Percentiles rank a stretch among this genome's conserved stretches.
Evolutionary conservation across 2,797 vertebrate species (phyloP).

Genomic region (Salarias fasciatus): DNA sequence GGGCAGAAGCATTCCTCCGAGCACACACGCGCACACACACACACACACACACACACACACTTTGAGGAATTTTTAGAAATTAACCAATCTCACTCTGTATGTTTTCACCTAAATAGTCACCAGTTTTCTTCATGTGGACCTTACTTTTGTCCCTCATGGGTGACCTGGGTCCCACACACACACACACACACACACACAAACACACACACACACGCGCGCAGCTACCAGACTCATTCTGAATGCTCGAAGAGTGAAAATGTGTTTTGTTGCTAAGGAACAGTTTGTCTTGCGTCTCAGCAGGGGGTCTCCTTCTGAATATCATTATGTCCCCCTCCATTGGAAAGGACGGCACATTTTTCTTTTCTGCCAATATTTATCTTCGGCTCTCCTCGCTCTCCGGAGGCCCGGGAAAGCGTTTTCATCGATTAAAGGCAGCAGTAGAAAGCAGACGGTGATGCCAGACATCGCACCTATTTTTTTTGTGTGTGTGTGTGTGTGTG

Average conservation of each 20-base stretch:
- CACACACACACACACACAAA: background rate
- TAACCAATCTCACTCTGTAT: no score
- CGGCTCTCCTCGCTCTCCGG: conserved; percentile 55
- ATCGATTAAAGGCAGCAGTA: conserved; percentile 70
- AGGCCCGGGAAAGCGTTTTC: conserved; percentile 67
- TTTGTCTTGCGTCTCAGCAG: conserved; percentile 75
- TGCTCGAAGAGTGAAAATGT: conserved; percentile 64
- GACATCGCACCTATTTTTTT: no score
- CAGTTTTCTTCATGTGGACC: no score
- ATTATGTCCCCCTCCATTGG: conserved; percentile 76
- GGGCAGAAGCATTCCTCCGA: background rate
- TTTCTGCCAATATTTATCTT: conserved; percentile 81
- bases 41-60: conserved; percentile 4
- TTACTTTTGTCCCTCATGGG: no score
- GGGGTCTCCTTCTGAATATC: conserved; percentile 81
- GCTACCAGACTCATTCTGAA: conserved; percentile 43
- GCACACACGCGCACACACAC: no score
- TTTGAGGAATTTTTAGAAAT: no score
- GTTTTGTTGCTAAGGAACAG: conserved; percentile 86
- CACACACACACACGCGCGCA: conserved; percentile 16
- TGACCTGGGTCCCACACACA: background rate
- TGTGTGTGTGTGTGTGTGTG: no score
- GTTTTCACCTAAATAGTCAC: no score
- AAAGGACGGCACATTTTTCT: conserved; percentile 72
- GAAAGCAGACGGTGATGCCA: conserved; percentile 11